phyloP scores from a whole-genome alignment of 2,888 invertebrate species.

The Drosophila borealis region DNA sequence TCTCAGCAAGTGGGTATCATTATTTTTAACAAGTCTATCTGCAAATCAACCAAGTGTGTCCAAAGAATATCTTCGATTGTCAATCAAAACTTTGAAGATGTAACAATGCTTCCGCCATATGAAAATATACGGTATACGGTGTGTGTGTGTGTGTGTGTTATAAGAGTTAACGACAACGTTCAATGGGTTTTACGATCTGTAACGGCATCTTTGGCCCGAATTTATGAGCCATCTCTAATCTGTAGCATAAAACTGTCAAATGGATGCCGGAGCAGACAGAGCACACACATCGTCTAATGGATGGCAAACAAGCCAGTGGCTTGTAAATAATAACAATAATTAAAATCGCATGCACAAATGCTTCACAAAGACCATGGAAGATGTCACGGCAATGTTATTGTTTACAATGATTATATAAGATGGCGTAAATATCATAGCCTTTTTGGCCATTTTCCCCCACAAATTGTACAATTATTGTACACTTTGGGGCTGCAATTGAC shows the following conservation, averaged over 20 bases:
- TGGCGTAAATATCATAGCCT: conserved; percentile 16
- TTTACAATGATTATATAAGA: conserved; percentile 51
- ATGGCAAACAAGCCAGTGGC: conserved; percentile 61
- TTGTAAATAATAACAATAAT: conserved; percentile 74
- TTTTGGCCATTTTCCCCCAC: conserved; percentile 19
- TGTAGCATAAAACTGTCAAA: conserved; percentile 56
- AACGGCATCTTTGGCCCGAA: conserved; percentile 32
- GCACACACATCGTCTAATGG: conserved; percentile 58
- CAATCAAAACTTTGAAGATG: conserved; percentile 1
- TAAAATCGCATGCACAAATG: conserved; percentile 74
- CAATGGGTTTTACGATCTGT: conserved; percentile 26
- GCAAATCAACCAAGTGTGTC: conserved; percentile 66
- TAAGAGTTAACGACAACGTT: background rate
- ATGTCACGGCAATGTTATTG: conserved; percentile 53
- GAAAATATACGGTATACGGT: background rate
- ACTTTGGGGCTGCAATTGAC: conserved; percentile 25
- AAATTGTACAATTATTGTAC: conserved; percentile 45
- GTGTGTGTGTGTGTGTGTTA: background rate
- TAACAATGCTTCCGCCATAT: conserved; percentile 30
- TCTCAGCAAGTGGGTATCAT: conserved; percentile 64
- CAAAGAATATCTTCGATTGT: conserved; percentile 33
- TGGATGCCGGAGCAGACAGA: conserved; percentile 5
- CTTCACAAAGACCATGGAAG: conserved; percentile 43
- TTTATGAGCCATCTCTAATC: conserved; percentile 68
- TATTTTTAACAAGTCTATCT: conserved; percentile 22